Evolutionary conservation across 2,113 vertebrate genomes (phyloP), one percentile per base, ranked within the genome.

Genomic region (Nansenia antarctica): DNA sequence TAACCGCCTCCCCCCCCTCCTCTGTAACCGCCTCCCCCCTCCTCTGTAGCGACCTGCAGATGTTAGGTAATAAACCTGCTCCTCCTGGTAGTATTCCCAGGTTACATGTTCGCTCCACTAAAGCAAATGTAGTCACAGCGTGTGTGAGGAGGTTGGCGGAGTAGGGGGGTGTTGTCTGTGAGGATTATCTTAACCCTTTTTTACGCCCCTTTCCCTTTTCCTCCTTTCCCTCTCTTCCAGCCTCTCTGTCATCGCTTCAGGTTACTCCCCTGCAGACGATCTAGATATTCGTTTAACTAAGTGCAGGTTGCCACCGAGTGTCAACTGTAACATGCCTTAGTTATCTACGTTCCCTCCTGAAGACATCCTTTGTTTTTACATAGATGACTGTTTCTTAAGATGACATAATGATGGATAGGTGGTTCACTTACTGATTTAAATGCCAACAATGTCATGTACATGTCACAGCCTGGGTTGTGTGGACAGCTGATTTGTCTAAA

Each of bases 51-150:
- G 32, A 12, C 22, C 57, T 45, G 58, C 54, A 70, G 79, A 62
- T 82, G 69, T 74, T 65, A 2, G 59, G 14, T 15, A 14, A 58
- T 64, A 64, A 74, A 77, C 45, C 60, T 52, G 64, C 66, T 30
- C 22, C 11, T 30, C 22, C 11, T 24, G 26, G 22, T 65, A 34
- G 42, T 27, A 27, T 55, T 72, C 35, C 9, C n/a, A 12, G 22
- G 15, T 30, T 64, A 34, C 24, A 47, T 65, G 29, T 65, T 47
- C 72, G 15, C 30, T 42, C 8, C 9, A 26, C 14, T 2, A 5
- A 20, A 27, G 18, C 2, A 9, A 14, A 31, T 42, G 30, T n/a
- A 9, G 12, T 45, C 35, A 20, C 12, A 29, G 53, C 5, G 26
- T 29, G 53, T 29, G 53, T 27, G 1, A 11, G 2, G 12, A 27